Evolutionary conservation across 2,888 invertebrate genomes (phyloP).

Genomic region (Andrena trimmerana): DNA sequence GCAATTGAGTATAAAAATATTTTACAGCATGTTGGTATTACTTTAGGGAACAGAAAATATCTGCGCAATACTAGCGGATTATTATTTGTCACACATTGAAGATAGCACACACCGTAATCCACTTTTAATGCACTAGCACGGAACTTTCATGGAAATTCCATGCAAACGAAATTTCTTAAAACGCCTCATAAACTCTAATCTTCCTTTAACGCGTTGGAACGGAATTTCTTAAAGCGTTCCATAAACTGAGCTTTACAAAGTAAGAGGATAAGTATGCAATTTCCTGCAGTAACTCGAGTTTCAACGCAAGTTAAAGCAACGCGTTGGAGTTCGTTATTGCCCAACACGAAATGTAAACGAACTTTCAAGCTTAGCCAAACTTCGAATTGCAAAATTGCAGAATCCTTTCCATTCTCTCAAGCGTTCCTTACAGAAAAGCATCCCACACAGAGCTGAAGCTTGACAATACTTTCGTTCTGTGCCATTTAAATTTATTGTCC

Average conservation of each 20-base stretch:
- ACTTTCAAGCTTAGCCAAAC: slow-evolving; percentile 8
- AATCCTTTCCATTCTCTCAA: background rate
- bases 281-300: slow-evolving; percentile 16
- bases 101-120: background rate
- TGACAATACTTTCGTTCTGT: background rate
- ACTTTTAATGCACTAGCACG: background rate
- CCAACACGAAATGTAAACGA: slow-evolving; percentile 9
- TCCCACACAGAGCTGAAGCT: background rate
- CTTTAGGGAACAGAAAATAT: too few relatives aligned
- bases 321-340: slow-evolving; percentile 16
- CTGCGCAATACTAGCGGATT: background rate
- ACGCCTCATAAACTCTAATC: slow-evolving; percentile 6
- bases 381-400: slow-evolving; percentile 5
- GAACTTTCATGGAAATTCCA: slow-evolving; percentile 1
- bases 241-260: slow-evolving; percentile 16
- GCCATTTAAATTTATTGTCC: background rate
- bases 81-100: background rate
- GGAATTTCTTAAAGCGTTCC: slow-evolving; percentile 34
- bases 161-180: slow-evolving; percentile 4
- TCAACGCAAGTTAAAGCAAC: slow-evolving; percentile 23
- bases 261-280: slow-evolving; percentile 37
- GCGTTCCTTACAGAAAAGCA: background rate
- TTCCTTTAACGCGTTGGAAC: slow-evolving; percentile 4
- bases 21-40: background rate
- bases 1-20: background rate